A percentile compares a stretch with the other conserved stretches of the same genome.
Conservation (phyloP, 2,888 invertebrate species). For the Oligia fasciuncula region DNA sequence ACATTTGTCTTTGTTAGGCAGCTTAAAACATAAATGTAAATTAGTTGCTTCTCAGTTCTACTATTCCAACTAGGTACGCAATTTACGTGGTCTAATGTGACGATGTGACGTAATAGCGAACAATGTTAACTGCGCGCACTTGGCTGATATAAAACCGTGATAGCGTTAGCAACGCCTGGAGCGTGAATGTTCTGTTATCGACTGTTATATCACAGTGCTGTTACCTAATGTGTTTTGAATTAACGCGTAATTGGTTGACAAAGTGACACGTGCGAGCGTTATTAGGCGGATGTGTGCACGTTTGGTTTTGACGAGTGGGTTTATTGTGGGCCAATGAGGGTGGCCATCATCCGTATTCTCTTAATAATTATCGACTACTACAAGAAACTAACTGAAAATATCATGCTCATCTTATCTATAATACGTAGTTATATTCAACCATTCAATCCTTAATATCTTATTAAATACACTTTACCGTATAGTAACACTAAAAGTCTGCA, state of each 20-base stretch:
- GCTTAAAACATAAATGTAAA: constrained; percentile 14
- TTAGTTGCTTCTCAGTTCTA: constrained; percentile 29
- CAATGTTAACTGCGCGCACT: constrained; percentile 50
- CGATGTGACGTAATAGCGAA: constrained; percentile 66
- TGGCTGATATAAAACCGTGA: constrained; percentile 63
- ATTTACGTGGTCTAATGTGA: constrained; percentile 64
- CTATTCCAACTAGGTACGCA: constrained; percentile 44
- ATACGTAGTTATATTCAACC: background rate
- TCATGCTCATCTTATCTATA: constrained; percentile 5
- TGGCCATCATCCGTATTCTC: constrained; percentile 7
- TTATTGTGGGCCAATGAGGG: constrained; percentile 18
- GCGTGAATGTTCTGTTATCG: constrained; percentile 67
- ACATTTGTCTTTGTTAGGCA: constrained; percentile 16
- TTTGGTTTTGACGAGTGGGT: constrained; percentile 13
- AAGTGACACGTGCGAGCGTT: constrained; percentile 64
- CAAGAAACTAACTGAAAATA: background rate
- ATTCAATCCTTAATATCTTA: no score
- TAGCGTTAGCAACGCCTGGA: constrained; percentile 66
- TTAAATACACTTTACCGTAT: background rate
- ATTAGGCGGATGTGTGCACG: constrained; percentile 52
- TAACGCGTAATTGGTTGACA: constrained; percentile 81
- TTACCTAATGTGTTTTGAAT: constrained; percentile 79
- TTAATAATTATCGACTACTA: background rate
- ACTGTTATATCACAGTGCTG: constrained; percentile 70
- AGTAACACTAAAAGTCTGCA: constrained; percentile 8